These are phyloP conservation scores for Drosophila lini DNA, from an alignment of 1,140 invertebrate species.

Conservation along the genomic window DNA sequence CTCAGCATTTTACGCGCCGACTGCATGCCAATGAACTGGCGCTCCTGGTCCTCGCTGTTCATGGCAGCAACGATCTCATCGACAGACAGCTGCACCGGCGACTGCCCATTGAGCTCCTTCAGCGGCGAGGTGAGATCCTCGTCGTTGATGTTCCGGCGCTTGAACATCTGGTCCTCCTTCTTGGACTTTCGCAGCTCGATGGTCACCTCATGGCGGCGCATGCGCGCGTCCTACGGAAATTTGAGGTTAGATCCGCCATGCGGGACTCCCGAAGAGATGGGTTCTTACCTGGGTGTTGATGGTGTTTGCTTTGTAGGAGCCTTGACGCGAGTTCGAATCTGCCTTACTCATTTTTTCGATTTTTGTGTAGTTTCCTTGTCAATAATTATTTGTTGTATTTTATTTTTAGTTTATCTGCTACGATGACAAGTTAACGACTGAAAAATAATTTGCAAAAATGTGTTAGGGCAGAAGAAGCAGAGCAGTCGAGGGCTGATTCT, in stretches of 20 bases:
- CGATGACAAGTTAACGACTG: conserved; percentile 54
- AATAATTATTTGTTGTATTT: neutral
- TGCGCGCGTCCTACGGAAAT: conserved; percentile 90
- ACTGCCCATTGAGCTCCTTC: conserved; percentile 85
- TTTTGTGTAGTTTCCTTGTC: conserved; percentile 2
- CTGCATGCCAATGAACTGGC: conserved; percentile 89
- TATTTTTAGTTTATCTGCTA: conserved; percentile 15
- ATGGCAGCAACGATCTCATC: conserved; percentile 89
- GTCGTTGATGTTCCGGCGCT: conserved; percentile 93
- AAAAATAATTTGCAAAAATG: conserved; percentile 20
- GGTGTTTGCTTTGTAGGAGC: conserved; percentile 75
- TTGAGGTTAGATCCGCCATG: conserved; percentile 53
- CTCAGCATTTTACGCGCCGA: conserved; percentile 95
- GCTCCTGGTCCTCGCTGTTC: conserved; percentile 86
- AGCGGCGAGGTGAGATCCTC: conserved; percentile 86
- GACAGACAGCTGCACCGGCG: conserved; percentile 84
- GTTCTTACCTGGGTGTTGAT: conserved; percentile 72
- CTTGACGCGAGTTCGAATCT: conserved; percentile 64
- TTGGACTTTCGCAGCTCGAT: conserved; percentile 96
- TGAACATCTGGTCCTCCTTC: conserved; percentile 97
- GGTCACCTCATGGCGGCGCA: conserved; percentile 93
- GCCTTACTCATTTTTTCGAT: conserved; percentile 69
- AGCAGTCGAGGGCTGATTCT: conserved; percentile 40
- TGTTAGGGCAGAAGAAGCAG: conserved; percentile 4
- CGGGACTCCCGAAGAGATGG: neutral